Base-by-base conservation (phyloP, 1,140 invertebrate genomes). In the Aphelinus certus region DNA sequence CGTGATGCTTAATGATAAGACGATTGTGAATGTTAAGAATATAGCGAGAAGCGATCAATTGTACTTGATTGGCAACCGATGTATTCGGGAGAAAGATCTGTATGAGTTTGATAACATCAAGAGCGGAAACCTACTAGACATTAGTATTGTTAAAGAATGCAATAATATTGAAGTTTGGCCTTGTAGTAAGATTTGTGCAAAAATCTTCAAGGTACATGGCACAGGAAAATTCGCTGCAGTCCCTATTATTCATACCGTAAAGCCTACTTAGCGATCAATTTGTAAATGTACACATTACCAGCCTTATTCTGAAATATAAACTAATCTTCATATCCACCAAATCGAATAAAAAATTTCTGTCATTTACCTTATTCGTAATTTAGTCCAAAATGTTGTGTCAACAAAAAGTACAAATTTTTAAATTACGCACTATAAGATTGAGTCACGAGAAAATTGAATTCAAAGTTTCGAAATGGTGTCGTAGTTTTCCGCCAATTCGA, bases 1-100 rank as follows among this genome's bases (percentile, higher is more conserved):
- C 26, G 26, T 26, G 26, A 26, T 26, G 26, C 26, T 65, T 10
- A 42, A 3, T 42, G 63, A 65, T 49, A 26, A 7, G 3, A 26
- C 63, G 3, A 42, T 65, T 42, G 26, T 65, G 3, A 65, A 65
- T 49, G 48, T 65, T 65, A 7, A 51, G 3, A 65, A 42, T 65
- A 65, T 51, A n/a, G 7, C 4, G 5, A 64, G 26, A 64, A 64
- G 48, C n/a, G 45, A 68, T 55, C 51, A 68, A 56, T 56, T 68
- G 45, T 68, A 58, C 56, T 26, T 55, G 6, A 46, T 68, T 49
- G 51, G 51, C 3, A 56, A 68, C 10, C 43, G 26, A 43, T 58
- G 47, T 53, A 26, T 10, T 6, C 45, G 5, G 45, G 9, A 56
- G 45, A 55, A 56, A 68, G 53, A 56, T 68, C 56, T 58, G 43